Evolutionary conservation across 2,797 vertebrate genomes (phyloP).

Genomic region (Scarus forsteni): DNA sequence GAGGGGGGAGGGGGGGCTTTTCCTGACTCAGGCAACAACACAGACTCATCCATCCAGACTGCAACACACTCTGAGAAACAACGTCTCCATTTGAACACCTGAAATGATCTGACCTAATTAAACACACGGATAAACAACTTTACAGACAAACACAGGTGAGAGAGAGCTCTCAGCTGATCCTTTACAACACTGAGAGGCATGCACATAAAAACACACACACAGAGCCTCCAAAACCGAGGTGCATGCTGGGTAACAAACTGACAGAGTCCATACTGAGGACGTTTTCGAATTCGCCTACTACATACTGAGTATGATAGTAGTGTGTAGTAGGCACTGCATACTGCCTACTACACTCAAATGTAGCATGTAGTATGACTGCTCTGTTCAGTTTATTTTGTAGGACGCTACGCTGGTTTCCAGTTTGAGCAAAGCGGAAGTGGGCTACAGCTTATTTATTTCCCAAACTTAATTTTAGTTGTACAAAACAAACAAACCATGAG

Average conservation of each 20-base stretch:
- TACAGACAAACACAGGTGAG: background rate
- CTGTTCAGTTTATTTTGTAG: no score
- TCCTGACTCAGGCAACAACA: conserved; percentile 28
- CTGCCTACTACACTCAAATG: no score
- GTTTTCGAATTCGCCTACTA: no score
- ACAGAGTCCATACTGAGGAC: conserved; percentile 47
- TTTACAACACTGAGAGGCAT: conserved; percentile 28
- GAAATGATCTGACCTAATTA: conserved; percentile 3
- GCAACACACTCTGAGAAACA: background rate
- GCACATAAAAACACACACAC: conserved; percentile 38
- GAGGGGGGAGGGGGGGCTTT: conserved; percentile 17
- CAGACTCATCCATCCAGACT: conserved; percentile 54
- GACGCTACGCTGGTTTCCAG: no score
- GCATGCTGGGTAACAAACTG: conserved; percentile 71
- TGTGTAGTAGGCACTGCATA: no score
- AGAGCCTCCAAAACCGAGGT: conserved; percentile 37
- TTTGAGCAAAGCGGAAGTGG: no score
- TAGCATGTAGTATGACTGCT: no score
- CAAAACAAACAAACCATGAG: no score
- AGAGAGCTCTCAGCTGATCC: conserved; percentile 13
- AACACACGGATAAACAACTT: background rate
- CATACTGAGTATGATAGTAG: no score
- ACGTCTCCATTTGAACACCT: conserved; percentile 12
- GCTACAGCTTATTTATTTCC: no score
- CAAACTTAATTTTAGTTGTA: no score